Percentiles rank a stretch among this genome's conserved stretches.
phyloP scores from a whole-genome alignment of 2,888 invertebrate genomes.

The Pseudoips prasinana region DNA sequence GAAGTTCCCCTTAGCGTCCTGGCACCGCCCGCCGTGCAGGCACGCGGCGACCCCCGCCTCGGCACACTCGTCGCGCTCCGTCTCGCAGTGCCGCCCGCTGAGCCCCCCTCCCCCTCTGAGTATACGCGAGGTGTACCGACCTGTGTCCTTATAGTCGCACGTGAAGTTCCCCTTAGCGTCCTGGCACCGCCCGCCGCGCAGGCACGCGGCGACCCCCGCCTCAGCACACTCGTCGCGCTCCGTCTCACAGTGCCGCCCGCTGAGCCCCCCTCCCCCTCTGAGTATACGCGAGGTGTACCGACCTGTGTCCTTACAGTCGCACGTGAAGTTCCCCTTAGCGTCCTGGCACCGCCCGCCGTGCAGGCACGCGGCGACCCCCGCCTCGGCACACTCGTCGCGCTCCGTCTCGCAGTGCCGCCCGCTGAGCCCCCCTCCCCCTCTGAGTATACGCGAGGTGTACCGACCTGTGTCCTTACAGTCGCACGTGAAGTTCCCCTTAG shows the following conservation, averaged over 20 bases:
- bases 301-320: constrained; percentile 87
- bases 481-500: constrained; percentile 63
- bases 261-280: no score
- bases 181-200: background rate
- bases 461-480: constrained; percentile 86
- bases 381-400: constrained; percentile 87
- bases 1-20: constrained; percentile 3
- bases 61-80: constrained; percentile 89
- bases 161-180: constrained; percentile 20
- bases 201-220: constrained; percentile 69
- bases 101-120: no score
- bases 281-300: no score
- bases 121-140: no score
- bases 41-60: constrained; percentile 69
- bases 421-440: constrained; percentile 87
- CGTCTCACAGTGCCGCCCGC: constrained; percentile 86
- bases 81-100: constrained; percentile 86
- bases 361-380: constrained; percentile 66
- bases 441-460: no score
- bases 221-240: constrained; percentile 89
- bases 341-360: background rate
- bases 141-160: constrained; percentile 87
- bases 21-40: background rate
- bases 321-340: constrained; percentile 47
- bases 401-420: constrained; percentile 88